A percentile compares a stretch with the other conserved stretches of the same genome.
These are phyloP conservation scores for Oncorhynchus keta DNA, from an alignment of 2,113 vertebrate species.

Conservation along the genomic window DNA sequence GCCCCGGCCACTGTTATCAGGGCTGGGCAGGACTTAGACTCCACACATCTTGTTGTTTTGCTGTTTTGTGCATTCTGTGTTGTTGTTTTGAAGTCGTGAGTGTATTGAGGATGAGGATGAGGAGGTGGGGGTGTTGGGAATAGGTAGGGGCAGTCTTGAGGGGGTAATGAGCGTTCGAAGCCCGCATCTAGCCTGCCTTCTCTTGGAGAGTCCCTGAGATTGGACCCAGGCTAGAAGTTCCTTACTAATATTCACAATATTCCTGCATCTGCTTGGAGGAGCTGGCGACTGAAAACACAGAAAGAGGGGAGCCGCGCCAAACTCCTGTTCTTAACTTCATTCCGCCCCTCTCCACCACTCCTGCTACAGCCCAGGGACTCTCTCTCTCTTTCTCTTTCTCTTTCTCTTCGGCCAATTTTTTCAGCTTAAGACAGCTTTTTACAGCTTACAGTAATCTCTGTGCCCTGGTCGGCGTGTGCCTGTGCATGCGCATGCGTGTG, in stretches of 20 bases:
- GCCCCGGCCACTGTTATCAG: slow-evolving; percentile 85
- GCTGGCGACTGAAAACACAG: slow-evolving; percentile 48
- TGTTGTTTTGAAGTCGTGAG: slow-evolving; percentile 60
- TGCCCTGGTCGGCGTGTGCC: slow-evolving; percentile 16
- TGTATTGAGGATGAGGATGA: slow-evolving; percentile 54
- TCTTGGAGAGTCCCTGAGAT: slow-evolving; percentile 48
- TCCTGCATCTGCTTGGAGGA: slow-evolving; percentile 61
- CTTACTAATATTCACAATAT: slow-evolving; percentile 71
- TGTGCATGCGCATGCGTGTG: background rate
- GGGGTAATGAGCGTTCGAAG: slow-evolving; percentile 48
- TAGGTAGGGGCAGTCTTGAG: slow-evolving; percentile 42
- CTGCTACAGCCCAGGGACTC: slow-evolving; percentile 35
- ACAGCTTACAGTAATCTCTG: slow-evolving; percentile 28
- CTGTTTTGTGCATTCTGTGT: slow-evolving; percentile 18
- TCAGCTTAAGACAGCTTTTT: slow-evolving; percentile 27
- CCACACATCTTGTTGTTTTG: slow-evolving; percentile 68
- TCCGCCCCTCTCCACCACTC: slow-evolving; percentile 37
- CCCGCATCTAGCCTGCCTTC: slow-evolving; percentile 50
- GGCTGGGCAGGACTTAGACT: slow-evolving; percentile 72
- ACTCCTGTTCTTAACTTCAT: slow-evolving; percentile 52
- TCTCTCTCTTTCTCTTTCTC: background rate
- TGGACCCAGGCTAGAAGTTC: slow-evolving; percentile 69
- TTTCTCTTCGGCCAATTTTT: slow-evolving; percentile 12
- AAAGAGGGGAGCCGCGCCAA: slow-evolving; percentile 60
- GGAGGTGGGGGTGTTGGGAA: slow-evolving; percentile 25